Conservation (phyloP, 2,888 invertebrate genomes). For the Tenthredo mesomela region DNA sequence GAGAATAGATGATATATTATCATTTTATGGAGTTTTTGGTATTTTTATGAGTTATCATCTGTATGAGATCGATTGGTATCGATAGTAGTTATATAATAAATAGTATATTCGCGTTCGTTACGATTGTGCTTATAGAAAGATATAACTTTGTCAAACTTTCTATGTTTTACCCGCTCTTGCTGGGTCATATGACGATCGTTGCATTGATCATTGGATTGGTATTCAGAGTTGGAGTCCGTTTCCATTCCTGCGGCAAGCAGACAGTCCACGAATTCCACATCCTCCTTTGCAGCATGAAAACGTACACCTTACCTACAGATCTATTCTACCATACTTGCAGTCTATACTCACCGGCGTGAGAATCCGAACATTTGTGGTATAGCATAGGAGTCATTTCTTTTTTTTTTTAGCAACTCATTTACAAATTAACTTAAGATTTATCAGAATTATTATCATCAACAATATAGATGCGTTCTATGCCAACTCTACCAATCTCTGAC, state of each 20-base stretch:
- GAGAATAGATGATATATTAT: neutral
- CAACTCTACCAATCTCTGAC: too few species aligned
- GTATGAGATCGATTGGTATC: neutral
- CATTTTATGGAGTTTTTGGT: neutral
- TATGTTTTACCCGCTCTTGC: constrained; percentile 74
- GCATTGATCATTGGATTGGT: constrained; percentile 69
- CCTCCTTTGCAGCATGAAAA: constrained; percentile 77
- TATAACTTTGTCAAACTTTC: constrained; percentile 47
- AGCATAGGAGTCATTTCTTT: neutral
- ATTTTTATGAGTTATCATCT: neutral
- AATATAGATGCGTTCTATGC: neutral
- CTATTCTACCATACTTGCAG: constrained; percentile 71
- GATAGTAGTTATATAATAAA: neutral
- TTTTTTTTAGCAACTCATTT: constrained; percentile 28
- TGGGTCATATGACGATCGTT: constrained; percentile 71
- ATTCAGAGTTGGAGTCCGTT: constrained; percentile 67
- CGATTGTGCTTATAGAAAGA: constrained; percentile 43
- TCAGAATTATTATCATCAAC: neutral
- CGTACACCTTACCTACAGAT: constrained; percentile 74
- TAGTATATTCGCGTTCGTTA: constrained; percentile 8
- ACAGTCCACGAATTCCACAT: constrained; percentile 67
- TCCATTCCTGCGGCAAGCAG: constrained; percentile 62
- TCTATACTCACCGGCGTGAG: constrained; percentile 69
- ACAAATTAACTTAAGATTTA: constrained; percentile 28
- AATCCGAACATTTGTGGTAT: constrained; percentile 16